Evolutionary conservation across 1,140 invertebrate genomes (phyloP).

Genomic region (Aleiodes sp.): DNA sequence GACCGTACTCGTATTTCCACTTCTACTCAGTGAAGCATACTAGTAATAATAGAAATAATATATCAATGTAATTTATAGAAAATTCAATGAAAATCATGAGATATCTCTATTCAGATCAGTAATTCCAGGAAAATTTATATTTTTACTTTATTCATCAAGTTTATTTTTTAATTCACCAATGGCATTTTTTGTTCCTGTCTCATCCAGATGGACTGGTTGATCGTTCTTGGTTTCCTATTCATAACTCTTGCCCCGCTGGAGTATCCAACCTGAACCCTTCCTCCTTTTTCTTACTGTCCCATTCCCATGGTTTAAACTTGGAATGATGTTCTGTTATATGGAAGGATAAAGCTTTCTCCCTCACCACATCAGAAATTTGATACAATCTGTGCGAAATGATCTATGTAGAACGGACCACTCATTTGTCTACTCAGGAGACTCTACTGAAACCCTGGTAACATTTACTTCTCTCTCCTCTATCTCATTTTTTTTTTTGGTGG

Average conservation of each 20-base stretch:
- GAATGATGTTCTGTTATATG: constrained; percentile 20
- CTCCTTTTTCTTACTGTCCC: neutral
- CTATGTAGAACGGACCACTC: constrained; percentile 62
- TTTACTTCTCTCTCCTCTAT: constrained; percentile 51
- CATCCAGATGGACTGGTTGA: no score
- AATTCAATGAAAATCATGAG: no score
- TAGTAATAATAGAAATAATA: no score
- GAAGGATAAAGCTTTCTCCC: constrained; percentile 46
- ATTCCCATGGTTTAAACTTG: neutral
- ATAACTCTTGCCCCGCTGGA: constrained; percentile 48
- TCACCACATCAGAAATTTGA: constrained; percentile 61
- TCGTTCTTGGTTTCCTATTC: constrained; percentile 42
- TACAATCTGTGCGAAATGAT: constrained; percentile 59
- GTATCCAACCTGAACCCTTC: constrained; percentile 33
- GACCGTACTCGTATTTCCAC: neutral
- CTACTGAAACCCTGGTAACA: constrained; percentile 41
- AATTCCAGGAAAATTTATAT: no score
- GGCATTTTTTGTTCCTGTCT: no score
- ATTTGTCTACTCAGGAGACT: constrained; percentile 63
- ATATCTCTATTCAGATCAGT: no score
- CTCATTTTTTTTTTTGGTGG: constrained; percentile 15
- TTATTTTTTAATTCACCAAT: no score
- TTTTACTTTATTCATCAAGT: no score
- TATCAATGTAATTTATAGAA: no score
- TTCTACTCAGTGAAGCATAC: no score